Evolutionary conservation across 1,140 invertebrate genomes (phyloP), one percentile per base, ranked within the genome.

Genomic region (Spodoptera frugiperda): DNA sequence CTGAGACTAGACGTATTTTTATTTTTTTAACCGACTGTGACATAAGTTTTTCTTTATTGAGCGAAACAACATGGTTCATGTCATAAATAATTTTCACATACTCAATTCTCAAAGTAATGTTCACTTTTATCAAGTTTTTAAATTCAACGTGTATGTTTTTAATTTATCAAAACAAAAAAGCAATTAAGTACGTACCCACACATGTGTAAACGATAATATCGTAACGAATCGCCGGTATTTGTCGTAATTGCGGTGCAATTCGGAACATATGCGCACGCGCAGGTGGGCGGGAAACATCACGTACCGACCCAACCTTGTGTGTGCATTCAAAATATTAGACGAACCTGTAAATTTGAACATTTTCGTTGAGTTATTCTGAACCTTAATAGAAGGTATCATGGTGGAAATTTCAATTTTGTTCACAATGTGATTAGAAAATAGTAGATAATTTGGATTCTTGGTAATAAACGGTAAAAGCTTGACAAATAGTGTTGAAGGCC

Each of bases 251-350:
- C 54, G 11, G 30, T 39, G 68, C 68, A 71, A 55, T 71, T 54
- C 67, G 74, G 75, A 73, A 81, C 81, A 84, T 82, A 81, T 86
- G 84, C 86, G 81, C 80, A 51, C 21, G 84, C 81, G 81, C 84
- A 85, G 81, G 79, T 82, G 77, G 70, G 77, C 54, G 55, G 44
- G 51, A 67, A 55, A 44, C 51, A 17, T 71, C 68, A 71, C 68
- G 68, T 71, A 53, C 68, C 10, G 25, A 39, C 21, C 68, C 30
- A 55, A 54, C 51, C 30, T 71, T 55, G 53, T 55, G 48, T 68
- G 48, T 68, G 51, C 49, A 55, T 71, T 49, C 68, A 71, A 71
- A 71, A 71, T 71, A 55, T 71, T 71, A 71, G 51, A 44, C 30
- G 48, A 54, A 71, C 39, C 44, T 46, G 61, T 65, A 8, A 65